A percentile compares a stretch with the other conserved stretches of the same genome.
Evolutionary conservation across 2,113 vertebrate genomes (phyloP).

Genomic region (Alosa alosa): DNA sequence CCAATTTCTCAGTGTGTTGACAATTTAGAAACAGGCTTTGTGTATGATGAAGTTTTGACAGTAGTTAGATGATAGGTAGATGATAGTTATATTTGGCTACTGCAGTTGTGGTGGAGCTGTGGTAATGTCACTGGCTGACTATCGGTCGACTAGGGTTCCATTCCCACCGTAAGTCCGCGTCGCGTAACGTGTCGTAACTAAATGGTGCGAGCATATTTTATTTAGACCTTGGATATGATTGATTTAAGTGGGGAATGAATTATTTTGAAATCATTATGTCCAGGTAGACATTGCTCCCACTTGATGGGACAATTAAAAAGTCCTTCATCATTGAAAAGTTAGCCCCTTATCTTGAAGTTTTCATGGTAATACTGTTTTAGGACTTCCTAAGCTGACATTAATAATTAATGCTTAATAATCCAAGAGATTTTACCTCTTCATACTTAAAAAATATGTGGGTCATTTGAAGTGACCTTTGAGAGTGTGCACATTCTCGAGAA

Average conservation of each 20-base stretch:
- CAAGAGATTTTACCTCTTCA: constrained; percentile 37
- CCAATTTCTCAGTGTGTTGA: background rate
- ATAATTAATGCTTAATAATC: constrained; percentile 53
- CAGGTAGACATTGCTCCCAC: background rate
- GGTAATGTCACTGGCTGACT: no score
- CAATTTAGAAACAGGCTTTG: background rate
- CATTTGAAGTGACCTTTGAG: constrained; percentile 44
- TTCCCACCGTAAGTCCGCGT: no score
- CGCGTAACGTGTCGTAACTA: background rate
- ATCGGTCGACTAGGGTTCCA: no score
- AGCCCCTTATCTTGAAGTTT: constrained; percentile 36
- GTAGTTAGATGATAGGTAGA: background rate
- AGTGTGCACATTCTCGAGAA: constrained; percentile 28
- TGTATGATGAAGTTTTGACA: background rate
- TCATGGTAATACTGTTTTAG: constrained; percentile 36
- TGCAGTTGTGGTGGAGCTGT: no score
- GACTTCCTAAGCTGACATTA: constrained; percentile 39
- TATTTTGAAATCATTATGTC: background rate
- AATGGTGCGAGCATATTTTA: background rate
- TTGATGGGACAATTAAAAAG: background rate
- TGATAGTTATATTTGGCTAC: background rate
- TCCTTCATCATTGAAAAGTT: background rate
- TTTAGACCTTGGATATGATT: background rate
- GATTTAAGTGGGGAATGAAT: background rate
- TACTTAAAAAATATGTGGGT: constrained; percentile 38